phyloP scores from a whole-genome alignment of 2,113 vertebrate genomes.

The Alaudala cheleensis region DNA sequence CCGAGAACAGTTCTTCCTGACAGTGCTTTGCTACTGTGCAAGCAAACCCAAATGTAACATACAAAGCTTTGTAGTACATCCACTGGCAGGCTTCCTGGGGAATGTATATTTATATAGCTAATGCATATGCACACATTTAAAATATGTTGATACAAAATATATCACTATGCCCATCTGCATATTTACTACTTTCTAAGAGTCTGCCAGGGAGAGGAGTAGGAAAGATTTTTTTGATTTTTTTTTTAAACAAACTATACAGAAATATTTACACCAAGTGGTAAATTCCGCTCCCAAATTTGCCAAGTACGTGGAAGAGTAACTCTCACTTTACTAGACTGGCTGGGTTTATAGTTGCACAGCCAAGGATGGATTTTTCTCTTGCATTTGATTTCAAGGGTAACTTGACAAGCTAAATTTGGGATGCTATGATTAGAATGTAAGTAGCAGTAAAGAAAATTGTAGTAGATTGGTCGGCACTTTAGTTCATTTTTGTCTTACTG shows the following conservation, averaged over 20 bases:
- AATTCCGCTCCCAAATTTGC: slow-evolving; percentile 45
- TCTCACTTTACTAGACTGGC: slow-evolving; percentile 5
- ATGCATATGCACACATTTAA: slow-evolving; percentile 63
- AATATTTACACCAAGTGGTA: slow-evolving; percentile 48
- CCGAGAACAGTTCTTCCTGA: not conserved
- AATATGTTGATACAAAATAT: slow-evolving; percentile 64
- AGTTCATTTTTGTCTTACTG: not conserved
- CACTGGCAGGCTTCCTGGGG: slow-evolving; percentile 52
- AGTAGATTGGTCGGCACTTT: not conserved
- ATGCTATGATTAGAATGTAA: not conserved
- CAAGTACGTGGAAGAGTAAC: slow-evolving; percentile 39
- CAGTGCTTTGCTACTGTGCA: not conserved
- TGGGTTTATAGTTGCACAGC: slow-evolving; percentile 23
- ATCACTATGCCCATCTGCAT: slow-evolving; percentile 62
- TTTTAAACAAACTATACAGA: slow-evolving; percentile 33
- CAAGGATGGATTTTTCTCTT: slow-evolving; percentile 11
- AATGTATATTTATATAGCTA: slow-evolving; percentile 63
- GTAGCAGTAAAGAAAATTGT: not conserved
- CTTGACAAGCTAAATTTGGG: not conserved
- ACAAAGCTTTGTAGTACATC: slow-evolving; percentile 20
- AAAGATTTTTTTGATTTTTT: not conserved
- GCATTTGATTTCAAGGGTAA: slow-evolving; percentile 26
- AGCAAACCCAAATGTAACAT: slow-evolving; percentile 12
- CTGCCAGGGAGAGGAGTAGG: slow-evolving; percentile 49
- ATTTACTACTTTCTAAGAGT: slow-evolving; percentile 51